Base-by-base conservation (phyloP, 2,113 vertebrate genomes). In the Anguilla japonica region DNA sequence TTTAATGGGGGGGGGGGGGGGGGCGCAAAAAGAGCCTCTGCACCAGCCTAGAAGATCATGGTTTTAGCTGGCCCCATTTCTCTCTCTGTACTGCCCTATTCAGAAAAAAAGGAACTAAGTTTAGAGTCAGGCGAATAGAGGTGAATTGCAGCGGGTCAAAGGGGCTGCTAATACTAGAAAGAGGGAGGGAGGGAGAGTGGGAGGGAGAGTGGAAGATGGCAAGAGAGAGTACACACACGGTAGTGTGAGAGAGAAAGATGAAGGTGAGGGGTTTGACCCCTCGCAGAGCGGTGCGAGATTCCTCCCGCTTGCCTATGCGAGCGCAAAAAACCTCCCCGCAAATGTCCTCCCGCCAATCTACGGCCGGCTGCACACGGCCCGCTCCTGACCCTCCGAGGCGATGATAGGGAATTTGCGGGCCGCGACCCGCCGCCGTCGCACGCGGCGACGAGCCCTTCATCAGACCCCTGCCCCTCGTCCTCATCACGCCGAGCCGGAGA, bases 261-360 rank as follows among this genome's bases (percentile, higher is more conserved):
- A 89, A 92, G 91, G 88, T 91, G 92, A 92, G 91, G 85, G 92
- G 89, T 89, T 87, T 91, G 91, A 90, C 91, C 89, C 93, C 91
- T 95, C 67, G 82, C 92, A 90, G 91, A 91, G 89, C 92, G 91
- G 89, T 89, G 90, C 90, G 89, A 93, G 83, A 93, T 93, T 92
- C 91, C 89, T 88, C 84, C 85, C 91, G 56, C 79, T 29, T 40
- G 34, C 56, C 56, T 40, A 34, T n/a, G 53, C 85, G 39, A 67
- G 91, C 60, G 20, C 22, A 0, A 89, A 34, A 34, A 34, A 91
- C n/a, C 89, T 86, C 83, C 88, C 87, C 56, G 89, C 89, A 93
- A 90, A 89, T 15, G 43, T 86, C 85, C 87, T 81, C 87, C 87
- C 83, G 87, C 90, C 79, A 43, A 88, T 88, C 84, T 86, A 88